These are phyloP conservation scores for Aphodius granarius DNA, from an alignment of 2,888 invertebrate genomes.

Conservation along the genomic window DNA sequence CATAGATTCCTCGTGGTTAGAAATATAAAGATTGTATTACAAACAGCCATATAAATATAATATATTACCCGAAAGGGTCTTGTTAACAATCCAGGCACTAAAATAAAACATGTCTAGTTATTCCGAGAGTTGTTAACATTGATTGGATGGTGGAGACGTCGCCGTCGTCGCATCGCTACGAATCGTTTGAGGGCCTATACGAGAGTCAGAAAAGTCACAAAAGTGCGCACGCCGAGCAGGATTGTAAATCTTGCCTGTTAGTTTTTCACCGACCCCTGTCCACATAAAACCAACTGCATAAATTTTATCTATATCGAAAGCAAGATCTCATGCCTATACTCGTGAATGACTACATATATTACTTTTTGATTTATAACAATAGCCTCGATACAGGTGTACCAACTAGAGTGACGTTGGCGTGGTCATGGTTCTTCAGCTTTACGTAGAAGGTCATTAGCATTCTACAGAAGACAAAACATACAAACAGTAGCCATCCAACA, in stretches of 20 bases:
- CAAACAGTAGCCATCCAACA: not conserved
- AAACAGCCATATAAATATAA: slow-evolving; percentile 10
- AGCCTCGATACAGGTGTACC: not conserved
- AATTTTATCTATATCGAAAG: not conserved
- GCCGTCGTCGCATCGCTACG: too few relatives aligned
- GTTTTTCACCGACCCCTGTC: not conserved
- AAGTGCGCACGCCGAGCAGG: not conserved
- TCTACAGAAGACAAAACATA: not conserved
- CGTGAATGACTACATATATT: not conserved
- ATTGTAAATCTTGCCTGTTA: not conserved
- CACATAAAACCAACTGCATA: not conserved
- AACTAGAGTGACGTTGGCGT: not conserved
- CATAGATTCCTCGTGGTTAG: not conserved
- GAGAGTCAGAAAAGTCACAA: not conserved
- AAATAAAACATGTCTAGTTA: not conserved
- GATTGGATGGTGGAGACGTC: not conserved
- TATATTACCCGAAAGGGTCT: not conserved
- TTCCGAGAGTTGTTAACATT: not conserved
- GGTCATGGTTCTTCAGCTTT: not conserved
- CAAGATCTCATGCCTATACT: not conserved
- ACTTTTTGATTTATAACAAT: not conserved
- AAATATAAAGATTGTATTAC: not conserved
- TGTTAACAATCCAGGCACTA: not conserved
- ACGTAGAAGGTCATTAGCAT: not conserved
- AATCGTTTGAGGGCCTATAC: too few relatives aligned